A percentile compares a stretch with the other conserved stretches of the same genome.
Evolutionary conservation across 2,113 vertebrate species (phyloP).

Genomic region (Crotalus viridis): DNA sequence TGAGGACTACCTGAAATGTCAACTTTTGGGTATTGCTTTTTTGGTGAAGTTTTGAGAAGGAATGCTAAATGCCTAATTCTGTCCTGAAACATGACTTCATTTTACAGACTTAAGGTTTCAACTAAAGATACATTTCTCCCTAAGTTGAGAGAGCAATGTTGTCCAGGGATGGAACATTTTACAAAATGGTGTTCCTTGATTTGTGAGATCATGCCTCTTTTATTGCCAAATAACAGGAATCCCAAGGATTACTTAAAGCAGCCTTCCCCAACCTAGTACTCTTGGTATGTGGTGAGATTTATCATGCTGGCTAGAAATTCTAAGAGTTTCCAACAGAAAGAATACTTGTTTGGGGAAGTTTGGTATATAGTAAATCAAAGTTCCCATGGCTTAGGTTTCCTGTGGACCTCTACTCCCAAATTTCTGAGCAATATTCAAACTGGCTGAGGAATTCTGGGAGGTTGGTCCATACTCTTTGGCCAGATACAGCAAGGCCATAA

Average conservation of each 20-base stretch:
- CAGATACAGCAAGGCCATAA: not conserved
- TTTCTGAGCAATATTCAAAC: not conserved
- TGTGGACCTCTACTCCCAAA: not conserved
- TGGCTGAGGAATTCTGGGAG: not conserved
- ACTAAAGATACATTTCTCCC: not conserved
- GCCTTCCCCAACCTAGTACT: not conserved
- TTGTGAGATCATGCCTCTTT: not conserved
- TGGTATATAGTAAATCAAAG: not conserved
- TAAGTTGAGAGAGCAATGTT: not conserved
- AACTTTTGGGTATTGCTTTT: not conserved
- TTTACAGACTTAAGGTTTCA: not conserved
- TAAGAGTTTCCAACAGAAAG: not conserved
- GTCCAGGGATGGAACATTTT: not conserved
- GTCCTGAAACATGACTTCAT: not conserved
- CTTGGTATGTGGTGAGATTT: not conserved
- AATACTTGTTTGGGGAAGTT: not conserved
- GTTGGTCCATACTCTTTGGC: not conserved
- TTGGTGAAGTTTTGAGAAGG: not conserved
- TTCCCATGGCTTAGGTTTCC: not conserved
- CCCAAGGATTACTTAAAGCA: not conserved
- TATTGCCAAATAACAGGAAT: not conserved
- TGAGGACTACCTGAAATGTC: not conserved
- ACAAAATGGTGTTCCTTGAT: not conserved
- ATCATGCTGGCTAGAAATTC: not conserved
- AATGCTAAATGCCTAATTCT: not conserved